Percentiles rank a stretch among this genome's conserved stretches.
Evolutionary conservation across 1,140 invertebrate genomes (phyloP).

Genomic region (Macrobrachium nipponense): DNA sequence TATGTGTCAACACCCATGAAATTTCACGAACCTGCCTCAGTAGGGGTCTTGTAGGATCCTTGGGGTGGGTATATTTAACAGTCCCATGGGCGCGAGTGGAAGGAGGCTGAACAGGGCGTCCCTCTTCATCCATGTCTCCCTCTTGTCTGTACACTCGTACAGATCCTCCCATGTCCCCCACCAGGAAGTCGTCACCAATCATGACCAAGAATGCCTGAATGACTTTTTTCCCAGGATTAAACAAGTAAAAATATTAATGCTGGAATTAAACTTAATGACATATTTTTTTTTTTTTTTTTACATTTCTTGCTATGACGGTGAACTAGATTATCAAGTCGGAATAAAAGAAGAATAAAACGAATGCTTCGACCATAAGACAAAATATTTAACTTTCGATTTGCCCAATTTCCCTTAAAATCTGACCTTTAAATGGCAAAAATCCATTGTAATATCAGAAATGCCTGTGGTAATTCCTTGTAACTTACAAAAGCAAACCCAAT

Average conservation of each 20-base stretch:
- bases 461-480: too few species aligned
- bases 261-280: not conserved
- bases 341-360: too few species aligned
- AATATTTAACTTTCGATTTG: too few species aligned
- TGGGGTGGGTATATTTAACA: conserved; percentile 56
- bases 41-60: conserved; percentile 55
- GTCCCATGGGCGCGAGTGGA: conserved; percentile 57
- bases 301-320: too few species aligned
- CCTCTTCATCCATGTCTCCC: conserved; percentile 15
- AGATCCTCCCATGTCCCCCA: conserved; percentile 45
- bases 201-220: conserved; percentile 47
- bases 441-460: too few species aligned
- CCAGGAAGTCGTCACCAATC: conserved; percentile 35
- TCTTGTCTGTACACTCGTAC: conserved; percentile 44
- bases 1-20: not conserved
- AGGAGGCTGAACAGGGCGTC: conserved; percentile 1
- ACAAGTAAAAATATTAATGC: not conserved
- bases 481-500: too few species aligned
- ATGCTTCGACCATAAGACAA: too few species aligned
- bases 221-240: conserved; percentile 3
- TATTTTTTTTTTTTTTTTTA: not conserved
- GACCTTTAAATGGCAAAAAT: too few species aligned
- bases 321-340: too few species aligned
- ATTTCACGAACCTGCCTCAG: conserved; percentile 37
- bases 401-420: too few species aligned